Evolutionary conservation across 1,140 invertebrate genomes (phyloP), one percentile per base, ranked within the genome.

Genomic region (Drosophila lini): DNA sequence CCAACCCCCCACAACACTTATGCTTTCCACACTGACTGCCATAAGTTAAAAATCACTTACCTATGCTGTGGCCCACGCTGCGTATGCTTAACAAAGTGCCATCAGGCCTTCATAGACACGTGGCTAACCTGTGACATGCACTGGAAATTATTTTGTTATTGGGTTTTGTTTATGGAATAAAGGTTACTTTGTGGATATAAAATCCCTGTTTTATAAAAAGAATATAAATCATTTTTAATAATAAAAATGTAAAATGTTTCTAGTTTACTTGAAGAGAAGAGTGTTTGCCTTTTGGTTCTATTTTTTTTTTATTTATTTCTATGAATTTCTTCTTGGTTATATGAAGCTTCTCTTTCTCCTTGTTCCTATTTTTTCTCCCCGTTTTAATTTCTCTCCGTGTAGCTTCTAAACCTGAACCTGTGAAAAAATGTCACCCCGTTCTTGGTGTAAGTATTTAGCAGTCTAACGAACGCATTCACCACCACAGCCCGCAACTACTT

Each of bases 31-130:
- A 65, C 44, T 59, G 69, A 52, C 67, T 65, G 69, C 58, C 76
- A 83, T 69, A 83, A 79, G 69, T 83, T 74, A 83, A 62, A 78
- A 82, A 81, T 81, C 80, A 78, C 74, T 78, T 74, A 78, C 60
- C 45, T 48, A 50, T 60, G 44, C 16, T 10, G 57, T 25, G 42
- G 58, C 40, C n/a, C 70, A 74, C 70, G 48, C 25, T 74, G 69
- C 70, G 68, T 74, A 74, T 63, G 73, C 73, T 48, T 65, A 74
- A 78, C 68, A 78, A 79, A 63, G 73, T 65, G 61, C 16, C 73
- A 81, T 56, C 31, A 59, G 42, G 22, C 25, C 38, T 44, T 55
- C 47, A 56, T 28, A 28, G 36, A 44, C 42, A 57, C 48, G 36
- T 34, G 31, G 64, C 28, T 22, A 32, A 45, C 32, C 16, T 25